phyloP scores from a whole-genome alignment of 2,113 vertebrate genomes.

The Austrofundulus limnaeus region DNA sequence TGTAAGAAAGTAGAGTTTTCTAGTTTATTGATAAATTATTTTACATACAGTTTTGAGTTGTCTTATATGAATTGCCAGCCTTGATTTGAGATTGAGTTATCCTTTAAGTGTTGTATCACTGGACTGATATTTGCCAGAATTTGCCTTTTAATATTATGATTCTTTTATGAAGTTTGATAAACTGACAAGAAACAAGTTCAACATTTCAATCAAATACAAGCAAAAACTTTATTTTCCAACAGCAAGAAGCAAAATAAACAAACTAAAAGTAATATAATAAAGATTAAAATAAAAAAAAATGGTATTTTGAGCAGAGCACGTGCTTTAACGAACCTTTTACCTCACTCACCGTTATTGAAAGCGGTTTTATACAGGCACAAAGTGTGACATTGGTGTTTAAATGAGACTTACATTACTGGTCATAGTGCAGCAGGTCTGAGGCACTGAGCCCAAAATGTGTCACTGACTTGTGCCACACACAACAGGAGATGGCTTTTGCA shows the following conservation, averaged over 20 bases:
- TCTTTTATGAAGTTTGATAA: too few relatives aligned
- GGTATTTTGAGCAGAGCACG: constrained; percentile 3
- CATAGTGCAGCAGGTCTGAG: constrained; percentile 51
- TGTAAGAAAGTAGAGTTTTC: too few relatives aligned
- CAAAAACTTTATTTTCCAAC: too few relatives aligned
- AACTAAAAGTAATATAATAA: too few relatives aligned
- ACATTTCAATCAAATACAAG: too few relatives aligned
- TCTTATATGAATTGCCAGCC: not conserved
- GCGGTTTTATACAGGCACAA: constrained; percentile 25
- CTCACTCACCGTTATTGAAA: constrained; percentile 34
- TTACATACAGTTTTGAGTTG: not conserved
- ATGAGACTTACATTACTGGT: constrained; percentile 47
- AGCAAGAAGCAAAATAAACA: too few relatives aligned
- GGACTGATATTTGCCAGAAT: too few relatives aligned
- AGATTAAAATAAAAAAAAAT: too few relatives aligned
- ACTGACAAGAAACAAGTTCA: too few relatives aligned
- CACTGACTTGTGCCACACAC: constrained; percentile 62
- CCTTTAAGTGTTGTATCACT: too few relatives aligned
- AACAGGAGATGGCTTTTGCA: constrained; percentile 67
- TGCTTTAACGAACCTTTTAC: constrained; percentile 47
- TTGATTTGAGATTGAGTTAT: too few relatives aligned
- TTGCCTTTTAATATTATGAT: too few relatives aligned
- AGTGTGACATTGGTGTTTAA: constrained; percentile 51
- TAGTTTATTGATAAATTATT: not conserved
- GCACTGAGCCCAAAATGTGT: constrained; percentile 61